Conservation (phyloP, 2,113 vertebrate genomes). For the Barbus barbus region DNA sequence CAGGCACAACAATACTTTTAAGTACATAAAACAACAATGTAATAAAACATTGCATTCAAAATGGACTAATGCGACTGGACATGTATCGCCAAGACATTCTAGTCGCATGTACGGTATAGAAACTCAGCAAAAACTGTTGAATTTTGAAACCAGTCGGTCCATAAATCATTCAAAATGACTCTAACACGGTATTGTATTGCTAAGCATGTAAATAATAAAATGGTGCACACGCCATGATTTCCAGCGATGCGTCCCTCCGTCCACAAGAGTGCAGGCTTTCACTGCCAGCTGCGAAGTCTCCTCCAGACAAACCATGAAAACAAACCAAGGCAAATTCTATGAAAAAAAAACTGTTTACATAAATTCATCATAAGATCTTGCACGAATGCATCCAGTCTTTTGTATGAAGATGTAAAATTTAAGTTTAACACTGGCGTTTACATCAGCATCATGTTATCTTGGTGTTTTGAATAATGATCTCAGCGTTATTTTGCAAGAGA, state of each 20-base stretch:
- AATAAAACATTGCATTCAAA: neutral
- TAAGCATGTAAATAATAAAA: neutral
- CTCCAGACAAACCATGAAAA: slow-evolving; percentile 29
- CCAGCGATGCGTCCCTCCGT: slow-evolving; percentile 40
- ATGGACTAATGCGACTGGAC: neutral
- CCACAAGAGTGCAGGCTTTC: slow-evolving; percentile 54
- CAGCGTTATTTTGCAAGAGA: neutral
- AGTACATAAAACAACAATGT: neutral
- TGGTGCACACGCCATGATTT: neutral
- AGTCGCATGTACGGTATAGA: neutral
- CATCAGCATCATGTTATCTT: neutral
- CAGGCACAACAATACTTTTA: neutral
- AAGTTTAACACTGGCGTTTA: neutral
- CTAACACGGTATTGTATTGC: neutral
- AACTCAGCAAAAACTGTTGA: neutral
- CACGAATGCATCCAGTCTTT: no score
- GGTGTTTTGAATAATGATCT: neutral
- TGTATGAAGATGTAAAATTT: neutral
- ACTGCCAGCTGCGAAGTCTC: neutral
- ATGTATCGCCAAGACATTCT: neutral
- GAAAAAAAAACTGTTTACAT: neutral
- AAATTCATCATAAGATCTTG: neutral
- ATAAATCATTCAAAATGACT: neutral
- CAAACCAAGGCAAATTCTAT: slow-evolving; percentile 11
- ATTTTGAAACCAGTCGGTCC: neutral